Conservation (phyloP, 2,797 vertebrate genomes). For the Taenioides sp. region DNA sequence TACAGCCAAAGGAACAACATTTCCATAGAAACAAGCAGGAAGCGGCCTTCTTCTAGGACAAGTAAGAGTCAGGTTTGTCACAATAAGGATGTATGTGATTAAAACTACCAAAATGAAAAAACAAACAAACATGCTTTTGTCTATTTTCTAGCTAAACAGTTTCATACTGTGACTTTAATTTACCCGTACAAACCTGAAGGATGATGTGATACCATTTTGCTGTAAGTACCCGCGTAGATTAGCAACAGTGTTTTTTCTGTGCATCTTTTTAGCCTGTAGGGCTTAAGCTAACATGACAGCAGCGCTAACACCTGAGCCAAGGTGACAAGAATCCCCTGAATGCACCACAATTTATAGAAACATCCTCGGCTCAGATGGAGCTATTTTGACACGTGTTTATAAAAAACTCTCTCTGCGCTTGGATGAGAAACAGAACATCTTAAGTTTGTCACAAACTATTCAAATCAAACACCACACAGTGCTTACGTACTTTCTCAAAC, state of each 20-base stretch:
- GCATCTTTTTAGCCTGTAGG: background rate
- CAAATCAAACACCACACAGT: background rate
- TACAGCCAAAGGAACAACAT: too few relatives aligned
- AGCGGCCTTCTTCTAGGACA: too few relatives aligned
- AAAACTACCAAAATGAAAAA: too few relatives aligned
- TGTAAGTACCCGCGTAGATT: background rate
- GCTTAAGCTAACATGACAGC: slow-evolving; percentile 6
- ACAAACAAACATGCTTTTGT: too few relatives aligned
- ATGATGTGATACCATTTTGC: background rate
- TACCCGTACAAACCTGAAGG: background rate
- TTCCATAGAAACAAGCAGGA: too few relatives aligned
- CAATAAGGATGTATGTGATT: too few relatives aligned
- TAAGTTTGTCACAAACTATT: slow-evolving; percentile 9
- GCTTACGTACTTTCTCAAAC: background rate
- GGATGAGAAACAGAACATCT: background rate
- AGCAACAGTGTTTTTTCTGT: background rate
- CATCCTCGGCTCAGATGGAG: background rate
- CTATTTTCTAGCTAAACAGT: too few relatives aligned
- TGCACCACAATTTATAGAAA: background rate
- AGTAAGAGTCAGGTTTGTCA: too few relatives aligned
- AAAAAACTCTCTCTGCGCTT: background rate
- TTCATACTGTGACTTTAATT: background rate
- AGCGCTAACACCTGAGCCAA: background rate
- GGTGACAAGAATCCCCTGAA: slow-evolving; percentile 1
- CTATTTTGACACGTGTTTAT: background rate